phyloP scores from a whole-genome alignment of 2,888 invertebrate species.

The Aquatica leii region DNA sequence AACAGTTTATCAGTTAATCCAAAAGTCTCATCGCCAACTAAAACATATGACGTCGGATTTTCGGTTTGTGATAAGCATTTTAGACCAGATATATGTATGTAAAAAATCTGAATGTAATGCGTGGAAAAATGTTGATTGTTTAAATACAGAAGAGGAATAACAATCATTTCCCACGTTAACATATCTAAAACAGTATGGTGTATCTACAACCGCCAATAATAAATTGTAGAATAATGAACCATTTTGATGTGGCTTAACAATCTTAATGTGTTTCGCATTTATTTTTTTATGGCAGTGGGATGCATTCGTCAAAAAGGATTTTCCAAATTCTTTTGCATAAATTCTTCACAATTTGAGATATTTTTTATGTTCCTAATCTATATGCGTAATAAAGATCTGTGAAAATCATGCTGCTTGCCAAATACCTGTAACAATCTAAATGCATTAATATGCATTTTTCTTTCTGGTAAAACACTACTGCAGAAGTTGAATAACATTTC shows the following conservation, averaged over 20 bases:
- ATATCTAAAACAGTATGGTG: conserved; percentile 42
- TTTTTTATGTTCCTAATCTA: too few relatives aligned
- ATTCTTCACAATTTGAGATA: conserved; percentile 47
- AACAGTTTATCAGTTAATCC: too few relatives aligned
- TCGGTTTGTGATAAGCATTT: conserved; percentile 39
- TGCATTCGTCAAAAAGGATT: too few relatives aligned
- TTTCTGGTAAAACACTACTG: too few relatives aligned
- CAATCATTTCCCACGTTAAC: conserved; percentile 45
- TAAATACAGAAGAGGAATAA: conserved; percentile 39
- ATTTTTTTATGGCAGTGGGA: too few relatives aligned
- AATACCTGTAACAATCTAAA: conserved; percentile 40
- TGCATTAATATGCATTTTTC: neutral
- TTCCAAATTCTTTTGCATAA: conserved; percentile 46
- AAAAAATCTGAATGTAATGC: conserved; percentile 37
- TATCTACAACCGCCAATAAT: conserved; percentile 35
- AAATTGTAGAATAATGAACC: too few relatives aligned
- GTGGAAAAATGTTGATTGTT: conserved; percentile 42
- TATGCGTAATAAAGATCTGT: too few relatives aligned
- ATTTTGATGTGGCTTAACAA: too few relatives aligned
- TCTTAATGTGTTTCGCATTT: conserved; percentile 44
- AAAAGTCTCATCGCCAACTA: too few relatives aligned
- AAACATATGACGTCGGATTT: conserved; percentile 33
- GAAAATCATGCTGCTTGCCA: conserved; percentile 49
- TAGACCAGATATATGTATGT: too few relatives aligned
- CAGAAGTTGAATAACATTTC: conserved; percentile 11